Conservation (phyloP, 2,888 invertebrate genomes). For the Cataglyphis altisquamis region DNA sequence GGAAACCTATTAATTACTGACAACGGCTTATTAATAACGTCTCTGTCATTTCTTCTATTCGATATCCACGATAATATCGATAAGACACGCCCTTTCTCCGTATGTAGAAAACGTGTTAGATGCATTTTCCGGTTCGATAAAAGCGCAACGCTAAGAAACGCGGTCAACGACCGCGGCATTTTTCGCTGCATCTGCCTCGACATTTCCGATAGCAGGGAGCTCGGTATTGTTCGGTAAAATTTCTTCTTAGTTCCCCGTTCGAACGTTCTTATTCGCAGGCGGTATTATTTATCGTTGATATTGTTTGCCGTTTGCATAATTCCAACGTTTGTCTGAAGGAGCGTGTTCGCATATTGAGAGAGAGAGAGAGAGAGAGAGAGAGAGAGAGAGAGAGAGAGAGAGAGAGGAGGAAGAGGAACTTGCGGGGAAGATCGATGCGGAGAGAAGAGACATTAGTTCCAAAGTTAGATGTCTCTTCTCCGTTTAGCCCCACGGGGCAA, state of each 20-base stretch:
- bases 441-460: constrained; percentile 51
- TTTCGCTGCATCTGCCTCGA: constrained; percentile 38
- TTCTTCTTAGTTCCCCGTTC: constrained; percentile 16
- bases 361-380: not conserved
- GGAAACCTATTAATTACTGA: constrained; percentile 40
- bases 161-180: constrained; percentile 31
- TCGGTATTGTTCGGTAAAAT: constrained; percentile 29
- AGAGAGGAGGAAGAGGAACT: constrained; percentile 1
- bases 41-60: constrained; percentile 38
- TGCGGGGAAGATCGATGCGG: constrained; percentile 3
- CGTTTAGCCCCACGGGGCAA: constrained; percentile 49
- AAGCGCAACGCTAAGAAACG: constrained; percentile 37
- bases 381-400: not conserved
- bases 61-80: constrained; percentile 27
- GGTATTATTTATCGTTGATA: constrained; percentile 37
- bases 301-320: constrained; percentile 28
- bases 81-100: constrained; percentile 18
- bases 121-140: constrained; percentile 32
- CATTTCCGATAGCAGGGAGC: constrained; percentile 26
- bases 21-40: constrained; percentile 39
- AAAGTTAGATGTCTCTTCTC: constrained; percentile 64
- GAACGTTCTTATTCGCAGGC: constrained; percentile 4
- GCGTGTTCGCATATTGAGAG: constrained; percentile 2
- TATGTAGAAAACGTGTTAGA: not conserved
- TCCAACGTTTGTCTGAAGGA: not conserved